These are phyloP conservation scores for Holothuria glaberrima DNA, from an alignment of 35 echinoderm and acorn worm genomes.

Conservation along the genomic window DNA sequence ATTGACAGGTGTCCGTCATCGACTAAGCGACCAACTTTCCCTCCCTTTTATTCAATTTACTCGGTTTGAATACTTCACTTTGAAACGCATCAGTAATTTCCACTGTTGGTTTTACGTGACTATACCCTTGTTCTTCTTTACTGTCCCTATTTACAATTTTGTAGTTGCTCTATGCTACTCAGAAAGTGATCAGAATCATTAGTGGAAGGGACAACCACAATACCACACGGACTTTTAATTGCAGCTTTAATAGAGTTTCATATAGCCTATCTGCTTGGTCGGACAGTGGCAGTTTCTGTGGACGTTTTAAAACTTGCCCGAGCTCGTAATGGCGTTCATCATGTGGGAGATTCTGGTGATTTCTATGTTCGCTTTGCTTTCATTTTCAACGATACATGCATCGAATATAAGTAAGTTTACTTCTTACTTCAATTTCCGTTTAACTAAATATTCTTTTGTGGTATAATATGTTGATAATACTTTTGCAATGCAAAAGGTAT, in stretches of 20 bases:
- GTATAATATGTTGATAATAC: no score
- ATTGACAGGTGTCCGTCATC: slow-evolving; percentile 23
- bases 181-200: no score
- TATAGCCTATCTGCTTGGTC: no score
- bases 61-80: neutral
- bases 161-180: no score
- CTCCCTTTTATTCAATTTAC: slow-evolving; percentile 11
- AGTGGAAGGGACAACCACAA: no score
- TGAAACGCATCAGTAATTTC: slow-evolving; percentile 9
- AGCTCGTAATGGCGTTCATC: neutral
- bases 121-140: neutral
- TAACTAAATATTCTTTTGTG: no score
- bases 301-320: neutral
- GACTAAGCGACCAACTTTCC: neutral
- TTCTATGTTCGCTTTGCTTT: neutral
- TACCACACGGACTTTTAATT: no score
- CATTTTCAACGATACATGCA: neutral
- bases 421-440: neutral
- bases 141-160: no score
- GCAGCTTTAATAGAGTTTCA: no score
- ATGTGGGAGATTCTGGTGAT: neutral
- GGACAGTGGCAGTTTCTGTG: neutral
- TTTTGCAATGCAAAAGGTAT: no score
- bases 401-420: slow-evolving; percentile 8
- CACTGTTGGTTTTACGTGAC: slow-evolving; percentile 18